Evolutionary conservation across 2,797 vertebrate genomes (phyloP), one percentile per base, ranked within the genome.

Genomic region (Malurus splendens): DNA sequence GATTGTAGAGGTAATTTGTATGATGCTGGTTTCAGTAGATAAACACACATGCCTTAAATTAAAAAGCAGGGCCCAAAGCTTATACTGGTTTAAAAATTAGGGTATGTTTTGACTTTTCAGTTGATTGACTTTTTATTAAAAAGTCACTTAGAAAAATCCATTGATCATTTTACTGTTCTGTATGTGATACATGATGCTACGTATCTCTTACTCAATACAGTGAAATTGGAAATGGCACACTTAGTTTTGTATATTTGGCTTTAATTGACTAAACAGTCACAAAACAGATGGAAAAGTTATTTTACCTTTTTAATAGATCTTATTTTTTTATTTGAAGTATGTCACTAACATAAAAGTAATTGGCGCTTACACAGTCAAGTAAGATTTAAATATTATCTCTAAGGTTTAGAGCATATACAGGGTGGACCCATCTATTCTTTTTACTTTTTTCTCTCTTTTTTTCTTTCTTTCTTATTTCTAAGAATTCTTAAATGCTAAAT

Each of bases 11-110:
- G 94, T 96, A 93, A 97, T 97, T 97, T 97, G 94, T 98, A 97
- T 28, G 28, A 93, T 94, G 94, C 96, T 96, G 95, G 88, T 97
- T 96, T 96, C 92, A 51, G 94, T 96, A 96, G 96, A 93, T 93
- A 96, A 97, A 97, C 97, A 97, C 97, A 97, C 97, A 97, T 97
- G 98, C 98, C 98, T 98, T 98, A 97, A 97, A 94, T 95, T 93
- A 90, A 94, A 95, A 96, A 97, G 96, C 97, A 97, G 96, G 96
- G 96, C 97, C 96, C 96, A 97, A 97, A 97, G 95, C 94, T 95
- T 96, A 82, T 86, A 92, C 91, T 92, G 88, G 86, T 96, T 96
- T 93, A 86, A 93, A 92, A 96, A 95, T 96, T 96, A 96, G 94
- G 91, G 55, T 96, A 92, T 95, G 86, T 96, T 96, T 96, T 71